Evolutionary conservation across 2,113 vertebrate genomes (phyloP), one percentile per base, ranked within the genome.

Genomic region (Caracal caracal): DNA sequence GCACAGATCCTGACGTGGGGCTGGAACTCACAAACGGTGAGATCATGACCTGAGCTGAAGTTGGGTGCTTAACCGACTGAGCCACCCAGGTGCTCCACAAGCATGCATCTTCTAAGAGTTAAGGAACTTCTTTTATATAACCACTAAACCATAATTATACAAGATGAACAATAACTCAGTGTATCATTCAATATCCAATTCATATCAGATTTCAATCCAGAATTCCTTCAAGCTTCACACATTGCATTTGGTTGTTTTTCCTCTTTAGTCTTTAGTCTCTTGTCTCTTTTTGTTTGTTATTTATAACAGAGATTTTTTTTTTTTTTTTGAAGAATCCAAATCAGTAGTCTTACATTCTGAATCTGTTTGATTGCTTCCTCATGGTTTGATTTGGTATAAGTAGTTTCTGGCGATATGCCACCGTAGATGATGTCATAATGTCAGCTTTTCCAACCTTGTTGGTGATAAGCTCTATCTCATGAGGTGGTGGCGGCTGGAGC

Each of bases 361-460:
- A 87, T 94, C 43, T n/a, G 22, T 78, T 82, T 88, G 70, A 86
- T 66, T 81, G 75, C 47, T 87, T 94, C 90, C 35, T 79, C 33
- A 17, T 73, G 37, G 53, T 65, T 93, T 26, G 61, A 35, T 86
- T 80, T 73, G 71, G 53, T 85, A 20, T 66, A 49, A 89, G 85
- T 90, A 1, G 26, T 80, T 80, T 93, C 24, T 28, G 93, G 56
- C 80, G 15, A 16, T 30, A 16, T 86, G 85, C 63, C 76, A 59
- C 28, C 12, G 5, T 30, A 40, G 56, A 82, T 92, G 79, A 47
- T 17, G 35, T 83, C 59, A 71, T 33, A 33, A 43, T 4, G 12
- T 81, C 90, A 80, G 63, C 84, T 85, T 59, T 79, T 66, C 89
- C 7, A 35, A 63, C 35, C 56, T 79, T 33, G 73, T 73, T 75